These are phyloP conservation scores for Tangara arthus DNA, from an alignment of 2,797 vertebrate species.

Conservation along the genomic window DNA sequence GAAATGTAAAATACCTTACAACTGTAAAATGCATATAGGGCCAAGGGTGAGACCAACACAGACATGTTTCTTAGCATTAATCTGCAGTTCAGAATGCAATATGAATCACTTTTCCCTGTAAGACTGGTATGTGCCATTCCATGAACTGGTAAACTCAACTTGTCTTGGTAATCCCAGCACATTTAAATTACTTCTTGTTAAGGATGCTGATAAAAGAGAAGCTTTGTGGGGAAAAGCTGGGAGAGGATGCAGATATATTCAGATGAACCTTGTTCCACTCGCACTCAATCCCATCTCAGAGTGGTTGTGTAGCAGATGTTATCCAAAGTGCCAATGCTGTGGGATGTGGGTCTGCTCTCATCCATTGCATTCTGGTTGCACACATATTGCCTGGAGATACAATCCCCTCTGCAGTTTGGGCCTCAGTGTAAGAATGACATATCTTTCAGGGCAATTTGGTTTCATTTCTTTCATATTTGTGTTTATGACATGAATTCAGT, in stretches of 20 bases:
- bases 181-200: background rate
- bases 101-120: background rate
- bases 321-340: background rate
- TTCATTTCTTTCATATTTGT: background rate
- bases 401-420: background rate
- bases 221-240: background rate
- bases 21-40: background rate
- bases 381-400: background rate
- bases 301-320: background rate
- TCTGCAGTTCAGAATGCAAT: background rate
- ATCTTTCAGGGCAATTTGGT: background rate
- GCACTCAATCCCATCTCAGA: rapidly evolving
- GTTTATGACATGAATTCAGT: background rate
- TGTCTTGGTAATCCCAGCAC: background rate
- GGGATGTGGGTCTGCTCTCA: background rate
- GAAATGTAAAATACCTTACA: background rate
- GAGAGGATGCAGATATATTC: background rate
- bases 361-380: background rate
- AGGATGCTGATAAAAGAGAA: background rate
- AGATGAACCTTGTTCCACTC: background rate
- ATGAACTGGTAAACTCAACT: background rate
- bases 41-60: background rate
- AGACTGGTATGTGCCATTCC: background rate
- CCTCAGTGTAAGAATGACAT: background rate
- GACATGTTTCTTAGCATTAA: background rate